These are phyloP conservation scores for Triplophysa yarkandensis DNA, from an alignment of 2,797 vertebrate genomes.

Conservation along the genomic window DNA sequence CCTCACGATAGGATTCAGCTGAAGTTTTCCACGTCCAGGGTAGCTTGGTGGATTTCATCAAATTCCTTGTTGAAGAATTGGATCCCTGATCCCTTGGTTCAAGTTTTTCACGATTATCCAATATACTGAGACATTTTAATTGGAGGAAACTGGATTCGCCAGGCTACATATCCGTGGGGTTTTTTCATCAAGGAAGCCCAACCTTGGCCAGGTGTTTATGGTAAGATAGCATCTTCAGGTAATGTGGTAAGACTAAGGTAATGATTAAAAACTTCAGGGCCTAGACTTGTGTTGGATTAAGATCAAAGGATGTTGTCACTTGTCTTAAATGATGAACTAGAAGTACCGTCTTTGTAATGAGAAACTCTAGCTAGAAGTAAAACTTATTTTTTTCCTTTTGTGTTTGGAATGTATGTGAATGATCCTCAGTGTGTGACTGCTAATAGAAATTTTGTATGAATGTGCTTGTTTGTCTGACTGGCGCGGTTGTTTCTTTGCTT, in stretches of 20 bases:
- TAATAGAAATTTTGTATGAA: constrained; percentile 3
- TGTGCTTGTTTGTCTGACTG: constrained; percentile 14
- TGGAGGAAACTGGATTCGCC: constrained; percentile 48
- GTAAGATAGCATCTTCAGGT: constrained; percentile 58
- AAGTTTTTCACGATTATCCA: constrained; percentile 17
- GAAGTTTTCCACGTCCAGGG: constrained; percentile 54
- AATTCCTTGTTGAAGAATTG: constrained; percentile 59
- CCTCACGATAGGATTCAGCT: constrained; percentile 38
- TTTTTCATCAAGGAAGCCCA: constrained; percentile 51
- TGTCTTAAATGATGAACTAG: neutral
- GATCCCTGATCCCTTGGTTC: constrained; percentile 52
- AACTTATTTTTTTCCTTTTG: constrained; percentile 12
- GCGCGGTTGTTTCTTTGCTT: neutral
- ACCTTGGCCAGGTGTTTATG: constrained; percentile 56
- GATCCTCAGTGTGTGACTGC: constrained; percentile 5
- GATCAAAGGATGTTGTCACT: neutral
- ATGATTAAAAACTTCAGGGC: constrained; percentile 9
- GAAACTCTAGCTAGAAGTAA: neutral
- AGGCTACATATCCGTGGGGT: constrained; percentile 45
- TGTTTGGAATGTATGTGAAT: constrained; percentile 40
- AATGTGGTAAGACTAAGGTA: constrained; percentile 48
- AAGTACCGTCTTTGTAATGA: neutral
- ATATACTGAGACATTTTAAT: constrained; percentile 30
- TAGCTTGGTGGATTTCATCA: constrained; percentile 64
- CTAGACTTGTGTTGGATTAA: neutral